A percentile compares a stretch with the other conserved stretches of the same genome.
phyloP scores from a whole-genome alignment of 2,888 invertebrate genomes.

The Tryphoninae sp. region DNA sequence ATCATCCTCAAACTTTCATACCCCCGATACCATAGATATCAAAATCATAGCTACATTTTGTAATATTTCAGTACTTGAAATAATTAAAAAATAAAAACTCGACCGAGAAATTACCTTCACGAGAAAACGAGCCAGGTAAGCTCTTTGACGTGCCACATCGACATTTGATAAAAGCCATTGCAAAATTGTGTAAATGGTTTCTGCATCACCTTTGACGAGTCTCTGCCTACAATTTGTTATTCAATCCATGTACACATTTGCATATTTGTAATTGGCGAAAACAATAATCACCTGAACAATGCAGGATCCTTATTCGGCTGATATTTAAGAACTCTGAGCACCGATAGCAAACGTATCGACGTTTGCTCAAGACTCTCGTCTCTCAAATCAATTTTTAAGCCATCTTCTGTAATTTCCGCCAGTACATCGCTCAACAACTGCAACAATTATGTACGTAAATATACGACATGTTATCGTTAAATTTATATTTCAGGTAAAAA shows the following conservation, averaged over 20 bases:
- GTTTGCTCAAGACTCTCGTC: conserved; percentile 90
- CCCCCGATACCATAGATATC: neutral
- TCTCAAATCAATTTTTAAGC: conserved; percentile 88
- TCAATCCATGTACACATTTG: neutral
- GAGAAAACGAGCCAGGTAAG: conserved; percentile 87
- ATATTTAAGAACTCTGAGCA: conserved; percentile 90
- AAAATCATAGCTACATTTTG: too few species aligned
- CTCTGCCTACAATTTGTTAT: conserved; percentile 82
- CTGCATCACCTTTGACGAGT: conserved; percentile 88
- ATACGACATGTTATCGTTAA: neutral
- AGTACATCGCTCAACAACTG: conserved; percentile 85
- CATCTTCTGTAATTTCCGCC: conserved; percentile 83
- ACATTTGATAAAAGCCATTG: conserved; percentile 90
- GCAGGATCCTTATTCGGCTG: conserved; percentile 84
- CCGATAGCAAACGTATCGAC: conserved; percentile 87
- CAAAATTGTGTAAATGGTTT: conserved; percentile 89
- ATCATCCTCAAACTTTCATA: neutral
- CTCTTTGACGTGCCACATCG: conserved; percentile 89
- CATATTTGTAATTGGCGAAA: neutral
- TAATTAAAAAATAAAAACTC: too few species aligned
- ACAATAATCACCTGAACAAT: conserved; percentile 71
- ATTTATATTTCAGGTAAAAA: neutral
- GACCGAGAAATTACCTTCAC: conserved; percentile 72
- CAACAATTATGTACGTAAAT: conserved; percentile 18
- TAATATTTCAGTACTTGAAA: too few species aligned